These are phyloP conservation scores for Coturnix japonica DNA, from an alignment of 2,113 vertebrate genomes.

Conservation along the genomic window DNA sequence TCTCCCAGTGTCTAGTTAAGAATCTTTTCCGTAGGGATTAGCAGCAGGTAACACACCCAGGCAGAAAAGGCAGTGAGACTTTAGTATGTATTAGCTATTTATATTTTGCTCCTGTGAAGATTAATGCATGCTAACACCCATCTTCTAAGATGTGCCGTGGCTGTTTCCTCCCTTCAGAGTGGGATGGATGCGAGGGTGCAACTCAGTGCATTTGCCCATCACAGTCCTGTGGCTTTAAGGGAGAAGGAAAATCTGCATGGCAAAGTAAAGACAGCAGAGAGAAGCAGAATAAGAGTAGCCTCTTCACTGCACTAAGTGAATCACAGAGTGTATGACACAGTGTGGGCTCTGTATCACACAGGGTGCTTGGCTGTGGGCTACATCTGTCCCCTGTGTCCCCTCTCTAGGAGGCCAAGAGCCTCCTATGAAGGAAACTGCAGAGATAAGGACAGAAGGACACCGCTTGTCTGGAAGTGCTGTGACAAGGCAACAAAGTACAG, in stretches of 20 bases:
- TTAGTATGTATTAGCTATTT: background rate
- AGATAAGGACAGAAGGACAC: background rate
- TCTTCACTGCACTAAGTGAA: background rate
- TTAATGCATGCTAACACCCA: background rate
- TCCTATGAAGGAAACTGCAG: background rate
- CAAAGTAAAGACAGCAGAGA: background rate
- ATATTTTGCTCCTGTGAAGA: background rate
- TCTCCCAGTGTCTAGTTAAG: background rate
- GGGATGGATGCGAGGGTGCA: background rate
- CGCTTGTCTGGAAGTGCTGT: background rate
- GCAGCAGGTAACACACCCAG: background rate
- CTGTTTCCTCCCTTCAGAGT: background rate
- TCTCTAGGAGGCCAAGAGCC: fast-evolving
- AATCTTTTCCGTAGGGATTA: background rate
- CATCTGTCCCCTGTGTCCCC: background rate
- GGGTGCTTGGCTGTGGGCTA: background rate
- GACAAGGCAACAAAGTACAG: background rate
- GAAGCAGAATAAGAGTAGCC: background rate
- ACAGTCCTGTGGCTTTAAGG: fast-evolving
- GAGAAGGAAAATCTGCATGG: background rate
- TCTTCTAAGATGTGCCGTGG: background rate
- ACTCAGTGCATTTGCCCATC: background rate
- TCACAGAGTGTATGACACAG: fast-evolving
- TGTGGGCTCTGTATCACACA: fast-evolving
- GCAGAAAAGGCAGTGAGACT: background rate